Percentiles rank a stretch among this genome's conserved stretches.
These are phyloP conservation scores for Lepidocyrtinus sp. DNA, from an alignment of 2,888 invertebrate genomes.

Conservation along the genomic window DNA sequence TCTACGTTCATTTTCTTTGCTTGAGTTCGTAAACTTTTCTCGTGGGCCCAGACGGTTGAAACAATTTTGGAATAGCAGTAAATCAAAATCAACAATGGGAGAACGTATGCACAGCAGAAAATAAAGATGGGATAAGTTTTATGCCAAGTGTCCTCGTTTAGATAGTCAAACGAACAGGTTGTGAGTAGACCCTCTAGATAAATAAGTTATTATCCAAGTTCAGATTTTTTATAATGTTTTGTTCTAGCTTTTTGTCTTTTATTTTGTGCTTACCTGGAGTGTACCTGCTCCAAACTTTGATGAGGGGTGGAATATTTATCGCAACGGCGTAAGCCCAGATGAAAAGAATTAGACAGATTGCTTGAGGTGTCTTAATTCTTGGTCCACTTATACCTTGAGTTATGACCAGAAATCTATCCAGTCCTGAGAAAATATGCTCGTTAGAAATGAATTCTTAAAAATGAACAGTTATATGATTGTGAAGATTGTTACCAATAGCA, in stretches of 20 bases:
- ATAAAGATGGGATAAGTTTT: conserved; percentile 46
- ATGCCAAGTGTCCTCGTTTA: conserved; percentile 43
- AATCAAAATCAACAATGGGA: conserved; percentile 36
- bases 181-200: conserved; percentile 53
- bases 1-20: conserved; percentile 63
- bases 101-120: conserved; percentile 37
- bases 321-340: conserved; percentile 62
- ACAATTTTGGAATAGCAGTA: conserved; percentile 55
- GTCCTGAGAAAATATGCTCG: conserved; percentile 17
- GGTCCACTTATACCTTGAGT: conserved; percentile 41
- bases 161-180: conserved; percentile 60
- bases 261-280: conserved; percentile 38
- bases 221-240: not conserved
- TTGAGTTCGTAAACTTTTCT: conserved; percentile 49
- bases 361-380: conserved; percentile 37
- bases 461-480: too few species aligned
- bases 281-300: conserved; percentile 49
- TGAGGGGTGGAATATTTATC: conserved; percentile 51
- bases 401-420: conserved; percentile 57
- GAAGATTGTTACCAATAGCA: conserved; percentile 35
- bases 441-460: too few species aligned
- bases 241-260: too few species aligned
- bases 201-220: not conserved
- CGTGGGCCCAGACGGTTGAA: conserved; percentile 54
- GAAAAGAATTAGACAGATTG: conserved; percentile 39